These are phyloP conservation scores for Callithrix jacchus DNA, from an alignment of 2,113 vertebrate genomes.

Conservation along the genomic window DNA sequence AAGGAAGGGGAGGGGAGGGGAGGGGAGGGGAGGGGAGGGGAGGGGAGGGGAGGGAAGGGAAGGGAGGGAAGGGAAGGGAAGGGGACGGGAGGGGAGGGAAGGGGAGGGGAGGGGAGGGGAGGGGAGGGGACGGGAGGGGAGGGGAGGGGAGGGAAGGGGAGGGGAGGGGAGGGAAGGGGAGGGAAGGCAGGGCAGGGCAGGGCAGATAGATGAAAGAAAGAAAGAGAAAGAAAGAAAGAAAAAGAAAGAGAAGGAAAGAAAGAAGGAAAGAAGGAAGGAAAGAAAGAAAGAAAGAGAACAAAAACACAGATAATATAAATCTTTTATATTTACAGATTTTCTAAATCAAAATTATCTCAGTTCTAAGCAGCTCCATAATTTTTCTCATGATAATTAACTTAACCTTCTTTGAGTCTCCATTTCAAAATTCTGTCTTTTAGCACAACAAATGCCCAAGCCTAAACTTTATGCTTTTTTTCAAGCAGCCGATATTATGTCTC, in stretches of 20 bases:
- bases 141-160: no score
- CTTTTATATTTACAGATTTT: neutral
- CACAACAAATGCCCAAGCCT: neutral
- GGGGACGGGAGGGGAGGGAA: fast-evolving
- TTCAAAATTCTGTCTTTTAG: neutral
- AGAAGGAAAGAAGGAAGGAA: no score
- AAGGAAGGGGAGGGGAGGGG: fast-evolving
- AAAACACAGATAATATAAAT: neutral
- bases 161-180: fast-evolving
- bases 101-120: fast-evolving
- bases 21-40: no score
- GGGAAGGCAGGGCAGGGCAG: no score
- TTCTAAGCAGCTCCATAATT: neutral
- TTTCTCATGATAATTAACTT: neutral
- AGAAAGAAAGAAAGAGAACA: no score
- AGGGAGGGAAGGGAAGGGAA: no score
- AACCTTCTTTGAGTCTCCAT: neutral
- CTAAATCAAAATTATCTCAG: neutral
- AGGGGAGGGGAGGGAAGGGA: fast-evolving
- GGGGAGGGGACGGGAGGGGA: no score
- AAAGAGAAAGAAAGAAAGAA: no score
- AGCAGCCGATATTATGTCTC: neutral
- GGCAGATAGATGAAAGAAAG: no score
- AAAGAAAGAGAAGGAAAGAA: fast-evolving
- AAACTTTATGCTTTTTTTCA: neutral